Base-by-base conservation (phyloP, 2,113 vertebrate genomes). In the Zootoca vivipara region DNA sequence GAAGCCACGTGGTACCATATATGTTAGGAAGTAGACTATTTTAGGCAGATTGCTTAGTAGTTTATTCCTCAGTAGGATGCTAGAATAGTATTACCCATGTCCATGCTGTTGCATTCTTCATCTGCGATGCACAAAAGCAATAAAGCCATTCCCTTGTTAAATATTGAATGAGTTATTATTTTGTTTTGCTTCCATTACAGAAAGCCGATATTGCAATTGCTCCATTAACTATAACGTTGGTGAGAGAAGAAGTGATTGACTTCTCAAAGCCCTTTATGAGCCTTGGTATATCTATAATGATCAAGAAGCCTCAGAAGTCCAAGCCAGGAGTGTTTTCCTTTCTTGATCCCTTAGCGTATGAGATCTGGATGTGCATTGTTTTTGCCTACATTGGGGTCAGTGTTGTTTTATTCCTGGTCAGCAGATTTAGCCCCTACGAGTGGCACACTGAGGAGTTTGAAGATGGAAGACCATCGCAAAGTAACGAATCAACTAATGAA, bases 291-390 rank as follows among this genome's bases (percentile, higher is more conserved):
- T 99, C 99, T 86, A 99, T 99, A 96, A 99, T 99, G 99, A 99
- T 99, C 96, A 99, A 99, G 97, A 99, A 99, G 95, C 99, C 99
- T 91, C 99, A 99, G 97, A 99, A 99, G 96, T 99, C 99, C 94
- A 99, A 99, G 92, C 99, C 99, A 62, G 99, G 99, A 93, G 99
- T 99, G 81, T 99, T 99, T 96, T 99, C 99, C 15, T 99, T 99
- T 97, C 97, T 99, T 96, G 99, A 99, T 96, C 99, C 99, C 0
- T 97, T 99, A 97, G 99, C 99, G 56, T 99, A 99, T 95, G 99
- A 99, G 97, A 99, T 99, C 96, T 99, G 99, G 99, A 99, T 99
- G 99, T 99, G 99, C 96, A 99, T 99, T 93, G 99, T 99, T 90
- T 99, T 99, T 95, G 99, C 99, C 96, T 99, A 99, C 97, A 99